Evolutionary conservation across 2,113 vertebrate genomes (phyloP), one percentile per base, ranked within the genome.

Genomic region (Chloropsis hardwickii): DNA sequence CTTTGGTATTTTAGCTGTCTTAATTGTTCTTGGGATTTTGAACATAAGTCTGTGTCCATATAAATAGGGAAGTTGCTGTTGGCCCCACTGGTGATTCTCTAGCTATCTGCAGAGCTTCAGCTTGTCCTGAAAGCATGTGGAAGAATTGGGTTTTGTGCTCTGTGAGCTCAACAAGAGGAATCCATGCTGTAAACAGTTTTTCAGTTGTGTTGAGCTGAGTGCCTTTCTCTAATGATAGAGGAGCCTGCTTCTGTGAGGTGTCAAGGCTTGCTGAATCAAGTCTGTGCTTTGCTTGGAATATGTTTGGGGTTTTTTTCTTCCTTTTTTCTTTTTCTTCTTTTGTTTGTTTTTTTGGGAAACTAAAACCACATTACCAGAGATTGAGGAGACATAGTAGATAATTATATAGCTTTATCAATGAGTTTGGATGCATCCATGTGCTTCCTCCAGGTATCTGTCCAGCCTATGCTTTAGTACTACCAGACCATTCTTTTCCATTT

Each of bases 41-140:
- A 62, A 19, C 10, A 3, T 44, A 8, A 2, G 35, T 25, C 28
- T 0, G 3, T 44, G 48, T 16, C 56, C 4, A 4, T 27, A 21
- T 47, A 33, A 50, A 35, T 10, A 53, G 39, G 6, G 7, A 60
- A 51, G 14, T 31, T 66, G 13, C 19, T 67, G 10, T 87, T 64
- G 48, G 20, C 20, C 37, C 11, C 17, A 31, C 12, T 0, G 1
- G 12, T 50, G 44, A 40, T 29, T 11, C 24, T 91, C 3, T 47
- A 29, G 31, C 14, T 71, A 14, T 27, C 57, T 85, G 14, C 44
- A 81, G 71, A 83, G 42, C 39, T 78, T 86, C 42, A 50, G 2
- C 16, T 14, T 45, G 3, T 10, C 48, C 35, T 2, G 9, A 44
- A 61, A 88, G 8, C n/a, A 13, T 45, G 14, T 29, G 39, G 29